Percentiles rank a stretch among this genome's conserved stretches.
These are phyloP conservation scores for fruit fly (Drosophila melanogaster) DNA, from an alignment of 1,140 invertebrate genomes.

Conservation along the genomic window Release_6_plus_ISO1_MT NT_033779.5:6909001-6909500, in stretches of 20 bases:
- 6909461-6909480: constrained; percentile 81
- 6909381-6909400: constrained; percentile 96
- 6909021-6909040: constrained; percentile 57
- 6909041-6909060: constrained; percentile 86
- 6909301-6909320: constrained; percentile 96
- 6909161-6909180: constrained; percentile 99
- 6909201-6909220: constrained; percentile 99
- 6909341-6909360: constrained; percentile 96
- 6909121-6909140: constrained; percentile 96
- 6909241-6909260: constrained; percentile 98
- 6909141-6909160: constrained; percentile 95
- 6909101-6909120: constrained; percentile 97
- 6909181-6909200: constrained; percentile 99
- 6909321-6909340: constrained; percentile 97
- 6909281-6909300: constrained; percentile 97
- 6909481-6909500: constrained; percentile 90
- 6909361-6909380: constrained; percentile 98
- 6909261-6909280: constrained; percentile 97
- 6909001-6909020: constrained; percentile 87
- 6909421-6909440: constrained; percentile 90
- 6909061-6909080: constrained; percentile 94
- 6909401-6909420: constrained; percentile 92
- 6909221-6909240: constrained; percentile 98
- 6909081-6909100: constrained; percentile 96
- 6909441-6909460: constrained; percentile 74